Evolutionary conservation across 2,797 vertebrate genomes (phyloP).

Genomic region (Notolabrus celidotus): DNA sequence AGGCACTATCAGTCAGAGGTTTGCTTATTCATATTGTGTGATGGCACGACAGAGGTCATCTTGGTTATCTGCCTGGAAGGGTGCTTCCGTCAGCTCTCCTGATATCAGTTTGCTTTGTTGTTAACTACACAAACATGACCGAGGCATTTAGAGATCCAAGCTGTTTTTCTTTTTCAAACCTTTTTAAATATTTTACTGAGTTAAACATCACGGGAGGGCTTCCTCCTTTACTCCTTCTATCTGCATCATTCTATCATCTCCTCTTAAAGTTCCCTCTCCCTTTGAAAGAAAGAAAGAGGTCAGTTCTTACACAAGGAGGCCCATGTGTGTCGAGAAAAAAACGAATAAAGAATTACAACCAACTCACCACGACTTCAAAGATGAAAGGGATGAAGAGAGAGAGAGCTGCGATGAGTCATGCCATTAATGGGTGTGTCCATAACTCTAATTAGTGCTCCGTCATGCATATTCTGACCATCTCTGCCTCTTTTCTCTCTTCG

Average conservation of each 20-base stretch:
- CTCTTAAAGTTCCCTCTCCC: slow-evolving; percentile 45
- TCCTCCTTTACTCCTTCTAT: slow-evolving; percentile 5
- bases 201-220: slow-evolving; percentile 40
- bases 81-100: too few relatives aligned
- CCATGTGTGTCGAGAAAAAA: slow-evolving; percentile 46
- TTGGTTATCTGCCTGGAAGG: too few relatives aligned
- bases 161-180: slow-evolving; percentile 31
- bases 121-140: slow-evolving; percentile 34
- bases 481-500: background rate
- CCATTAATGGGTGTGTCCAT: slow-evolving; percentile 65
- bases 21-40: too few relatives aligned
- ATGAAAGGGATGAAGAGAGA: slow-evolving; percentile 49
- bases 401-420: slow-evolving; percentile 65
- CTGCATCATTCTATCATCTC: slow-evolving; percentile 35
- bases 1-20: too few relatives aligned
- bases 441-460: slow-evolving; percentile 73
- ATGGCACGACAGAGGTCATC: too few relatives aligned
- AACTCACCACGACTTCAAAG: slow-evolving; percentile 71
- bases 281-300: slow-evolving; percentile 77
- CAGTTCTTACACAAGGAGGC: slow-evolving; percentile 58
- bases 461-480: slow-evolving; percentile 58
- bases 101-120: slow-evolving; percentile 35
- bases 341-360: slow-evolving; percentile 72
- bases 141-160: slow-evolving; percentile 35
- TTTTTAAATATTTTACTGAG: slow-evolving; percentile 58